A percentile compares a stretch with the other conserved stretches of the same genome.
Evolutionary conservation across 2,797 vertebrate genomes (phyloP).

Genomic region (Microctenopoma stevenorrisi): DNA sequence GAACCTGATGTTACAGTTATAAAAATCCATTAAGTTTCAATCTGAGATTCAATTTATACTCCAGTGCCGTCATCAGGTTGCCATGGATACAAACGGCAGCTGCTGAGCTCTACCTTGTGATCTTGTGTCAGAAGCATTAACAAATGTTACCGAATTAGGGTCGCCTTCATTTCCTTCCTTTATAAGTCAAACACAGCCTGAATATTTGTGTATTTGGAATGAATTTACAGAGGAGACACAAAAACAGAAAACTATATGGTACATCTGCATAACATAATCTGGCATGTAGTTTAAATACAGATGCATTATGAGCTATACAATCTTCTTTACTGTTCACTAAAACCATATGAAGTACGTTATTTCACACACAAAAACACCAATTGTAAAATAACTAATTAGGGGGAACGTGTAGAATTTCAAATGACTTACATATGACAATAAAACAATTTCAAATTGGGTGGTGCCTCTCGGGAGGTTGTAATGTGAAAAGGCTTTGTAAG

Average conservation of each 20-base stretch:
- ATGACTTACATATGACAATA: too few relatives aligned
- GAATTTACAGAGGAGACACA: not conserved
- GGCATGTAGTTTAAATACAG: not conserved
- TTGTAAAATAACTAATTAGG: too few relatives aligned
- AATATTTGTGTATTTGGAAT: not conserved
- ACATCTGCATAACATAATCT: conserved; percentile 1
- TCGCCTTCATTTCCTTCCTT: not conserved
- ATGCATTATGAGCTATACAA: not conserved
- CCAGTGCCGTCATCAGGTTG: conserved; percentile 47
- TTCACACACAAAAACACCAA: too few relatives aligned
- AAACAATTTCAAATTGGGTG: too few relatives aligned
- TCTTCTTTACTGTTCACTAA: not conserved
- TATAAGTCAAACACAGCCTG: conserved; percentile 1
- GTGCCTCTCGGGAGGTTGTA: too few relatives aligned
- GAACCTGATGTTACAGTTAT: conserved; percentile 2
- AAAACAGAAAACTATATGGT: not conserved
- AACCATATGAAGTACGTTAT: too few relatives aligned
- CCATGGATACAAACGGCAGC: conserved; percentile 57
- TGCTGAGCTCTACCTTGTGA: conserved; percentile 25
- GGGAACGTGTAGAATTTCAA: too few relatives aligned
- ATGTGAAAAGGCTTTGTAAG: too few relatives aligned
- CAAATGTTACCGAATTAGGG: conserved; percentile 8
- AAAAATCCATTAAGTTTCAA: conserved; percentile 27
- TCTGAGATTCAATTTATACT: conserved; percentile 21
- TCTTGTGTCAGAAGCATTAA: conserved; percentile 35